These are phyloP conservation scores for Leptocoma aspasia DNA, from an alignment of 2,113 vertebrate species.

Conservation along the genomic window DNA sequence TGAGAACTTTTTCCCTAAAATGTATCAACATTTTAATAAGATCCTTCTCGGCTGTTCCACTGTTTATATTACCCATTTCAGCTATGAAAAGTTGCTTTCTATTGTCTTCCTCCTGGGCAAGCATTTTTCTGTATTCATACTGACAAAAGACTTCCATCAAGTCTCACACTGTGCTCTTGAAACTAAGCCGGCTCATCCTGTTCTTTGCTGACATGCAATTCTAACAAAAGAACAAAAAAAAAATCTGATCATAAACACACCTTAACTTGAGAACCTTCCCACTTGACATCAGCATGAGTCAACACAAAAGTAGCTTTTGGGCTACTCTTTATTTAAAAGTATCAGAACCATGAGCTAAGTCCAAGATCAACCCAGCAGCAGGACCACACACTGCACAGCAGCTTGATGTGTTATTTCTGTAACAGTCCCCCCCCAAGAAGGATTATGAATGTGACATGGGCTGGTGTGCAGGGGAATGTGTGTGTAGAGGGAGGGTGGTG, in stretches of 20 bases:
- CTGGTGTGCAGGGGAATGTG: not conserved
- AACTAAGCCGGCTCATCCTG: not conserved
- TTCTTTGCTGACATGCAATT: not conserved
- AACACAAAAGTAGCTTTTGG: not conserved
- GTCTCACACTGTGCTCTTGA: not conserved
- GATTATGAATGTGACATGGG: not conserved
- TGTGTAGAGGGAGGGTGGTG: accelerated
- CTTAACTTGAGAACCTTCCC: not conserved
- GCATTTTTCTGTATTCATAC: not conserved
- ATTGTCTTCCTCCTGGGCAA: not conserved
- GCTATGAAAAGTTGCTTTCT: not conserved
- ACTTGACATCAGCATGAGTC: not conserved
- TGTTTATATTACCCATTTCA: not conserved
- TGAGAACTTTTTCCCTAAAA: not conserved
- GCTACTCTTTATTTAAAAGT: not conserved
- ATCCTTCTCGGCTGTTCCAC: not conserved
- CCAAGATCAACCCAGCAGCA: not conserved
- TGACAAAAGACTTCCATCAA: not conserved
- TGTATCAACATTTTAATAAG: not conserved
- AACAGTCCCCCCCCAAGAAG: not conserved
- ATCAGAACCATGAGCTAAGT: not conserved
- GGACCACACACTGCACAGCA: not conserved
- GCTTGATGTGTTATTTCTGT: not conserved
- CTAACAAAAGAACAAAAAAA: not conserved
- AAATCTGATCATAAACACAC: not conserved